Conservation (phyloP, 2,113 vertebrate genomes). For the Gadus chalcogrammus region DNA sequence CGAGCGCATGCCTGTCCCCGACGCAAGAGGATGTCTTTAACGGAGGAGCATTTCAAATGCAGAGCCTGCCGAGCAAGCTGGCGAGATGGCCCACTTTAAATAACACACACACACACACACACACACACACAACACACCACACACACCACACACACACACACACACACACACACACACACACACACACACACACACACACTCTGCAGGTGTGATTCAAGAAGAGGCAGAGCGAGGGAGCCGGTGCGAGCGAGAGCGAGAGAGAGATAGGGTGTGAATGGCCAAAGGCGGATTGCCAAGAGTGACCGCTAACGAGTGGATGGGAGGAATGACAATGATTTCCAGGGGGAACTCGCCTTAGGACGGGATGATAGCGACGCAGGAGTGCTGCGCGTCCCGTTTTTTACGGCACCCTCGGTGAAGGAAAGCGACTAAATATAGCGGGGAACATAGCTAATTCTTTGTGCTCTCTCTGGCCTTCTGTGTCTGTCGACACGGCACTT, state of each 20-base stretch:
- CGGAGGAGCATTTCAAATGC: constrained; percentile 32
- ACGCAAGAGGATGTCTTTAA: constrained; percentile 37
- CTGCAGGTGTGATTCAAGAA: constrained; percentile 53
- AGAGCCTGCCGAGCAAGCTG: constrained; percentile 22
- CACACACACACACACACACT: too few species aligned
- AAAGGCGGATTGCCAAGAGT: constrained; percentile 51
- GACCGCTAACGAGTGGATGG: constrained; percentile 44
- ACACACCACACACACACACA: too few species aligned
- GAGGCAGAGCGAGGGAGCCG: not conserved
- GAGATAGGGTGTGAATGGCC: constrained; percentile 41
- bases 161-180: too few species aligned
- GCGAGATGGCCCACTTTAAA: constrained; percentile 19
- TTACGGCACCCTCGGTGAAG: too few species aligned
- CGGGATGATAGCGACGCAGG: too few species aligned
- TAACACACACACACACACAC: constrained; percentile 25
- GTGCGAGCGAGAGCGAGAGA: not conserved
- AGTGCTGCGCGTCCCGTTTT: too few species aligned
- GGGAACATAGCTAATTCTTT: too few species aligned
- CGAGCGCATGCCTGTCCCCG: constrained; percentile 29
- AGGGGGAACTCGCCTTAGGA: too few species aligned
- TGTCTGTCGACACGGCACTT: too few species aligned
- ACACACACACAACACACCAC: too few species aligned
- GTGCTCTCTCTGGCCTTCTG: too few species aligned
- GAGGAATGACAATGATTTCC: constrained; percentile 2
- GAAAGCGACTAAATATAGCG: too few species aligned